Percentiles rank a stretch among this genome's conserved stretches.
Conservation (phyloP, 2,113 vertebrate genomes). For the Coregonus clupeaformis region DNA sequence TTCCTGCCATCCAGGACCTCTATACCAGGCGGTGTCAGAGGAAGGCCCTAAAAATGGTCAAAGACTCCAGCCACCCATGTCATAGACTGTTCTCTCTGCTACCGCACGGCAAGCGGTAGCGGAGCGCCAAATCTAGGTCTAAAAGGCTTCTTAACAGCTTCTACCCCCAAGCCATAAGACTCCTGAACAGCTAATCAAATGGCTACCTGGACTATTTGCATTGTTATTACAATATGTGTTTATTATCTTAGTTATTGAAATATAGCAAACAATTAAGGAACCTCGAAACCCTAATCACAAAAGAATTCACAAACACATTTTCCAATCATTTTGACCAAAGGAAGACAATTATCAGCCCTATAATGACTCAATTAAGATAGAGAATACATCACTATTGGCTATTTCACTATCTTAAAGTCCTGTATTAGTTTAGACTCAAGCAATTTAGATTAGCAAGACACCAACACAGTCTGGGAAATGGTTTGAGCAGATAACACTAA, state of each 20-base stretch:
- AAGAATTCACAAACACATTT: slow-evolving; percentile 39
- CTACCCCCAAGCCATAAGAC: no score
- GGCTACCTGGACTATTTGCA: no score
- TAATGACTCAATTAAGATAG: slow-evolving; percentile 70
- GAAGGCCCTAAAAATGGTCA: no score
- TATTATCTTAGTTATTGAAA: neutral
- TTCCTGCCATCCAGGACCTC: no score
- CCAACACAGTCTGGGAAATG: slow-evolving; percentile 39
- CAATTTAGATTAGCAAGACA: slow-evolving; percentile 59
- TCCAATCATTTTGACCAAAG: slow-evolving; percentile 51
- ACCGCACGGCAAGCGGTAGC: no score
- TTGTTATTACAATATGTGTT: neutral
- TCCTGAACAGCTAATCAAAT: no score
- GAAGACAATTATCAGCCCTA: slow-evolving; percentile 58
- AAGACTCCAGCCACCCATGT: no score
- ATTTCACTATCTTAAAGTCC: slow-evolving; percentile 17
- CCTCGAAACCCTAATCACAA: slow-evolving; percentile 3
- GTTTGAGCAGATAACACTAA: slow-evolving; percentile 44
- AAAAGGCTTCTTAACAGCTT: no score
- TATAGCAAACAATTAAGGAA: neutral
- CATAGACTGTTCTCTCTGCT: no score
- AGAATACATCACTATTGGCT: slow-evolving; percentile 28
- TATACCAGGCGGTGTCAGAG: no score
- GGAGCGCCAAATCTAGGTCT: no score
- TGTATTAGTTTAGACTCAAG: slow-evolving; percentile 42